phyloP scores from a whole-genome alignment of 2,888 invertebrate genomes.

The Arenicola marina region DNA sequence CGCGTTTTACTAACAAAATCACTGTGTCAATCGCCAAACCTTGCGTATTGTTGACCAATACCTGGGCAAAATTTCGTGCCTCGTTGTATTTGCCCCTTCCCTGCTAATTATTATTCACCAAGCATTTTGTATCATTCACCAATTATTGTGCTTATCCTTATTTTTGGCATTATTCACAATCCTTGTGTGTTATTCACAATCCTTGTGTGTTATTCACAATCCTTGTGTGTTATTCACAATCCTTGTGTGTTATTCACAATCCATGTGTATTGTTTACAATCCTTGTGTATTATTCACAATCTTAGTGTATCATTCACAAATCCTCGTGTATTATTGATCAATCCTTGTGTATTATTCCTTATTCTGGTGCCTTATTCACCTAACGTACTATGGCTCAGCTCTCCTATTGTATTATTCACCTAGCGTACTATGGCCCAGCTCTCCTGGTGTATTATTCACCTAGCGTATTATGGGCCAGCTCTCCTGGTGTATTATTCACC shows the following conservation, averaged over 20 bases:
- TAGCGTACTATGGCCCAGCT: too few species aligned
- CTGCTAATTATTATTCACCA: too few species aligned
- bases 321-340: background rate
- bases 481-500: too few species aligned
- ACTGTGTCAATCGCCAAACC: too few species aligned
- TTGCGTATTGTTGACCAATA: too few species aligned
- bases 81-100: too few species aligned
- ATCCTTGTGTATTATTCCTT: background rate
- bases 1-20: background rate
- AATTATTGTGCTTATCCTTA: background rate
- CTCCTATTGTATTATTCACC: too few species aligned
- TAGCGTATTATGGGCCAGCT: too few species aligned
- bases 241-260: background rate
- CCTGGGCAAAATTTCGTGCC: too few species aligned
- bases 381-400: too few species aligned
- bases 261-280: background rate
- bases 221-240: background rate
- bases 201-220: background rate
- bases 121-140: background rate
- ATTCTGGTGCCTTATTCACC: too few species aligned
- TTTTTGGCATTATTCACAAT: background rate
- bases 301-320: background rate
- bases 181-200: background rate
- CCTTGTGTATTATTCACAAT: background rate
- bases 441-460: too few species aligned